Evolutionary conservation across 1,140 invertebrate genomes (phyloP), one percentile per base, ranked within the genome.

Genomic region (Lucilia cuprina): DNA sequence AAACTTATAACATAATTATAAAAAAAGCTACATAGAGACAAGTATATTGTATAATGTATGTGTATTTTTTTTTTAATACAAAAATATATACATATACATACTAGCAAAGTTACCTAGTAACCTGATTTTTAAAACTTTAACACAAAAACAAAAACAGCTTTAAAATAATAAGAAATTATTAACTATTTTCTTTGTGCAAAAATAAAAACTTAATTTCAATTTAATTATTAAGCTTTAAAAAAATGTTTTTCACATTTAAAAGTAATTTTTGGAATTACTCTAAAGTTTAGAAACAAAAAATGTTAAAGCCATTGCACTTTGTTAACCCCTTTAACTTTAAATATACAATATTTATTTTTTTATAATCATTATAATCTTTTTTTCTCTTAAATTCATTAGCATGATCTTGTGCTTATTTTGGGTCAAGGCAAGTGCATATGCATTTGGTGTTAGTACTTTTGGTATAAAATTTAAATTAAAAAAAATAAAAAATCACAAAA

Each of bases 1-100:
- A 25, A 80, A 80, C 77, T 80, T 47, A 80, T 80, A 80, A 80
- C 47, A 49, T 80, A 49, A 49, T 80, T 80, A 49, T 80, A 41
- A 50, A 80, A 49, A n/a, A 1, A 34, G 9, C 34, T 5, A 30
- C 3, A 74, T 12, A 74, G n/a, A 74, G 9, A 34, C 21, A 74
- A 7, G 7, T 4, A 34, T 74, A 74, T 78, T 35, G 75, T 41
- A 47, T 35, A 78, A 17, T 47, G 17, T 41, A 30, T 30, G 25
- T 30, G 25, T 30, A 30, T 30, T 30, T 30, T 30, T 30, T 30
- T 30, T 30, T 41, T 14, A 34, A 17, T 50, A 19, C 2, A 80
- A 49, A 21, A 5, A 50, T 7, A 49, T 25, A 17, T 50, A 19
- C 2, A 80, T 25, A 21, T 5, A 50, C 10, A 49, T 25, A 49